Conservation (phyloP, 1,140 invertebrate genomes). For the Caenorhabditis inopinata region DNA sequence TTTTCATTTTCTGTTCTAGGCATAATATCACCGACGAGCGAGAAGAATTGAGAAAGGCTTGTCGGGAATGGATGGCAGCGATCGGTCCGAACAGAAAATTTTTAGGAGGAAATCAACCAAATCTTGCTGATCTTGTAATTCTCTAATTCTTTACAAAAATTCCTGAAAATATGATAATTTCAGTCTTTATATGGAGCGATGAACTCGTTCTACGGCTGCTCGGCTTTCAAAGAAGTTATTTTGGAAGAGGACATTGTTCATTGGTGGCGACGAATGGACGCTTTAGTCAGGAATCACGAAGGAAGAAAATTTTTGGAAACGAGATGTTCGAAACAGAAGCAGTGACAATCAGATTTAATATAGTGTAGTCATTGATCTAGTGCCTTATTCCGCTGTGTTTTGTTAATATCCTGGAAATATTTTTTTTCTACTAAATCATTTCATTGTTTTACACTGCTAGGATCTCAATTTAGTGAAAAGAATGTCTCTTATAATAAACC, state of each 20-base stretch:
- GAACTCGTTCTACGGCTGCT: conserved; percentile 89
- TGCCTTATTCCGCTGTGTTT: not conserved
- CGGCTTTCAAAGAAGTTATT: conserved; percentile 82
- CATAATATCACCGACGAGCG: conserved; percentile 83
- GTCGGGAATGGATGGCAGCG: conserved; percentile 77
- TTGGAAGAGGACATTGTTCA: conserved; percentile 11
- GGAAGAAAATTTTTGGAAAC: conserved; percentile 31
- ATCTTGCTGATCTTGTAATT: conserved; percentile 84
- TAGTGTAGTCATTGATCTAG: not conserved
- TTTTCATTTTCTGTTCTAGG: conserved; percentile 67
- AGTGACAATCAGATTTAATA: too few species aligned
- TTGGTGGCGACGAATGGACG: conserved; percentile 21
- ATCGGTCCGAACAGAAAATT: conserved; percentile 76
- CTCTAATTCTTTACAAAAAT: conserved; percentile 3
- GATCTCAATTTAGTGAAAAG: not conserved
- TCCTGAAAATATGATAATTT: conserved; percentile 37
- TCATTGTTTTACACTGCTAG: conserved; percentile 8
- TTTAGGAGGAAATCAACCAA: conserved; percentile 79
- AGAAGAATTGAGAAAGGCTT: conserved; percentile 83
- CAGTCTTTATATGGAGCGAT: conserved; percentile 85
- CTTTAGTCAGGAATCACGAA: conserved; percentile 34
- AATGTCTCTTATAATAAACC: not conserved
- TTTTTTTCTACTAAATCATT: not conserved
- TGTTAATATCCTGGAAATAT: not conserved
- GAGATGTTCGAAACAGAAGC: not conserved